Base-by-base conservation (phyloP, 2,888 invertebrate genomes). In the Standfussiana lucernea region DNA sequence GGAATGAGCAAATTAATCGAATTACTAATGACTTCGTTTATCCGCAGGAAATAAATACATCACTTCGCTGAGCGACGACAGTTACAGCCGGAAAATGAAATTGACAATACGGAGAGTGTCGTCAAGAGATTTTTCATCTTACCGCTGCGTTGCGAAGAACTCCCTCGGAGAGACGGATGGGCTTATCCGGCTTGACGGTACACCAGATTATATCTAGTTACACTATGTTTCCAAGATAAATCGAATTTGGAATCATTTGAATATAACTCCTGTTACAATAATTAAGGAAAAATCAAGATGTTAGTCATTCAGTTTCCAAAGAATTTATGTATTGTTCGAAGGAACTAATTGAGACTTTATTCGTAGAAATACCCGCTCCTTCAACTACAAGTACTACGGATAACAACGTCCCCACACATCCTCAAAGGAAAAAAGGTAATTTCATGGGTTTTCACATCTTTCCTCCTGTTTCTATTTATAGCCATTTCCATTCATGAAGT, bases 91-190 rank as follows among this genome's bases (percentile, higher is more conserved):
- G 93, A 98, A 98, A 96, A 99, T 99, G 99, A 98, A 98, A 97
- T 97, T 99, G 92, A 99, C 98, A 96, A 98, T 99, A 93, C 97
- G 98, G 78, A 98, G 98, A 93, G 98, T 99, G 85, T 97, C 98
- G 71, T 97, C 97, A 80, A 97, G 97, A 89, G 99, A 99, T 95
- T 99, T 98, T 93, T 98, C 98, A 78, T 98, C 98, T 73, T 99
- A 99, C 97, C 98, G 98, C 94, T 99, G 99, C 93, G 98, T 99
- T 83, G 99, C 99, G 72, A 99, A 99, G 96, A 99, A 99, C 95
- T 99, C 99, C 62, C 97, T 98, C 56, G 99, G 99, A 77, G 98
- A 98, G 94, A 99, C 99, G 61, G 99, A 99, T 94, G 99, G 99
- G 68, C 97, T 98, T 90, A 99, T 99, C 93, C 98, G 98, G 95